Conservation (phyloP, 2,797 vertebrate species). For the Coluber constrictor region DNA sequence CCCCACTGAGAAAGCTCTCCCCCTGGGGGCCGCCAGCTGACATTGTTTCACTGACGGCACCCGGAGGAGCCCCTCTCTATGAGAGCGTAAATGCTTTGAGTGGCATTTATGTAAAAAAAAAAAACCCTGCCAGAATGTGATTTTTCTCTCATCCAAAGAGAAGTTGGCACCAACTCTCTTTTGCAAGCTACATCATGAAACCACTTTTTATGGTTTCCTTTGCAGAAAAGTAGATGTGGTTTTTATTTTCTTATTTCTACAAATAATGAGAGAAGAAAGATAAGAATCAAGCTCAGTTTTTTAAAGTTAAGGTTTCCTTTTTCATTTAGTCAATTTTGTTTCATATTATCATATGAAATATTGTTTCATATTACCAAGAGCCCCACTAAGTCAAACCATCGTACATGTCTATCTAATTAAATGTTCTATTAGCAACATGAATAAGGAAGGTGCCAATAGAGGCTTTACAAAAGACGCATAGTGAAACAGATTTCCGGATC, state of each 20-base stretch:
- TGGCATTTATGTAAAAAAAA: conserved; percentile 1
- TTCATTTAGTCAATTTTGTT: not conserved
- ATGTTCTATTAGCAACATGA: not conserved
- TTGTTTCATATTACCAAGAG: not conserved
- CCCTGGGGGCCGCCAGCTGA: too few species aligned
- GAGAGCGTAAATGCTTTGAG: too few species aligned
- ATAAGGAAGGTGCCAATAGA: not conserved
- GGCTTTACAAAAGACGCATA: not conserved
- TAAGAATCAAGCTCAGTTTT: not conserved
- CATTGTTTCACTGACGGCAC: too few species aligned
- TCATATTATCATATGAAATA: not conserved
- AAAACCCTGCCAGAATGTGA: not conserved
- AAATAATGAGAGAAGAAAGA: not conserved
- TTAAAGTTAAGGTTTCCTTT: not conserved
- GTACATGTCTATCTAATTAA: not conserved
- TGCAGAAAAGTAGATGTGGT: not conserved
- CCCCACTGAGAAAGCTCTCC: too few species aligned
- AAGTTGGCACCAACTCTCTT: not conserved
- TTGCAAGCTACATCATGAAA: too few species aligned
- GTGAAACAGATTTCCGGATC: too few species aligned
- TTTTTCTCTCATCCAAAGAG: not conserved
- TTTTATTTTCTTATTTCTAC: not conserved
- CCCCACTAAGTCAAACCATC: not conserved
- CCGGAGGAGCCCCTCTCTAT: too few species aligned
- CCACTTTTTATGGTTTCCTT: not conserved